Evolutionary conservation across 2,888 invertebrate genomes (phyloP), one percentile per base, ranked within the genome.

Genomic region (Ennomos fuscantarius): DNA sequence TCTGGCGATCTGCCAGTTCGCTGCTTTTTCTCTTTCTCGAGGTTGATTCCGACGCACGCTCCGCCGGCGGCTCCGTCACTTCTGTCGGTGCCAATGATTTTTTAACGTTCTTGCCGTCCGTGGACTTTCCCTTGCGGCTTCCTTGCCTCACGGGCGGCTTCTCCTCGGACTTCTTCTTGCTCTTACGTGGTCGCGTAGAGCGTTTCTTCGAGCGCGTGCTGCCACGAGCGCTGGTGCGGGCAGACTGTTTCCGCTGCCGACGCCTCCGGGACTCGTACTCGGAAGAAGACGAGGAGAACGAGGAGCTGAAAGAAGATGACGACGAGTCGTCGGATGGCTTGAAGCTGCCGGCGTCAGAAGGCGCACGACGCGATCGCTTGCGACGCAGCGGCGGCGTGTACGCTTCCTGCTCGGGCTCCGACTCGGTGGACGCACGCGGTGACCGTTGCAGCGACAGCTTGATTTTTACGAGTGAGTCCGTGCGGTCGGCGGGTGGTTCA

Each of bases 401-500:
- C 24, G 24, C 24, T 24, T 24, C 9, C 87, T 32, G 65, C 45
- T 55, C 50, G 52, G 44, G 57, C 41, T 66, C 66, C 8, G 48
- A 31, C 34, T 24, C 12, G 39, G 24, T 24, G 24, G 6, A 6
- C 24, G 6, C 24, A 24, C 6, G 24, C 24, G 24, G 24, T 24
- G 24, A 24, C 3, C 5, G 24, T 24, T 24, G 5, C 13, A 52
- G 65, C 66, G 62, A 46, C 49, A 65, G 62, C 42, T 59, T 40
- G 66, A 58, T 15, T 79, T 63, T 52, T 56, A 43, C 59, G 49
- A 35, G 37, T 47, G 9, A 58, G 45, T 24, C 50, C 66, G 9
- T 78, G 74, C 11, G 58, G 79, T 80, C n/a, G 88, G 60, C 81
- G 2, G 84, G 70, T 58, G 39, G 34, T 37, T 65, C 71, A n/a